Percentiles rank a stretch among this genome's conserved stretches.
Conservation (phyloP, 1,140 invertebrate species). For the Sitodiplosis mosellana region DNA sequence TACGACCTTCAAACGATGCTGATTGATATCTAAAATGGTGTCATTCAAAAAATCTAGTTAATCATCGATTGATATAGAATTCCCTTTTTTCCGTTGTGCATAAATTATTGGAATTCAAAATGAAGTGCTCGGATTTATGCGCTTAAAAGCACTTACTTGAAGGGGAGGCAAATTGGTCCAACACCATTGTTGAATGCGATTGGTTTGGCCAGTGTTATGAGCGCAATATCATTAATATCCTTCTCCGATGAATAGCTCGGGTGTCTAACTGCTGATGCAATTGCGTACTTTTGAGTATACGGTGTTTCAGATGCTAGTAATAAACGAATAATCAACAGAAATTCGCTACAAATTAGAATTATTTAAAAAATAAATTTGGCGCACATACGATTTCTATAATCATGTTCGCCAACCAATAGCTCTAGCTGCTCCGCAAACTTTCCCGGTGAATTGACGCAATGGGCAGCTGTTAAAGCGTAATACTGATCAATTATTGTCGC, state of each 20-base stretch:
- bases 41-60: too few species aligned
- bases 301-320: neutral
- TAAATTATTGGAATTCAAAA: too few species aligned
- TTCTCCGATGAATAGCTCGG: neutral
- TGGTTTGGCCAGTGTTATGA: neutral
- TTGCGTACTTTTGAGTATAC: neutral
- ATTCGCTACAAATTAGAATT: neutral
- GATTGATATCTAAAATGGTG: neutral
- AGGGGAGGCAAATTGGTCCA: neutral
- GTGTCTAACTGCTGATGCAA: neutral
- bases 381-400: neutral
- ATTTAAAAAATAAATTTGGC: neutral
- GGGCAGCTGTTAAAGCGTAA: neutral
- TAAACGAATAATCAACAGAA: neutral
- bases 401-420: slow-evolving; percentile 1
- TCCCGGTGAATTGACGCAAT: neutral
- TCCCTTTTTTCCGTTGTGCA: too few species aligned
- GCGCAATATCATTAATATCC: neutral
- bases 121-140: too few species aligned
- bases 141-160: too few species aligned
- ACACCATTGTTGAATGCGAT: neutral
- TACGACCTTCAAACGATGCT: neutral
- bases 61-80: too few species aligned
- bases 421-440: neutral
- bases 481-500: neutral